phyloP scores from a whole-genome alignment of 1,140 invertebrate species.

The Coenobita brevimanus region DNA sequence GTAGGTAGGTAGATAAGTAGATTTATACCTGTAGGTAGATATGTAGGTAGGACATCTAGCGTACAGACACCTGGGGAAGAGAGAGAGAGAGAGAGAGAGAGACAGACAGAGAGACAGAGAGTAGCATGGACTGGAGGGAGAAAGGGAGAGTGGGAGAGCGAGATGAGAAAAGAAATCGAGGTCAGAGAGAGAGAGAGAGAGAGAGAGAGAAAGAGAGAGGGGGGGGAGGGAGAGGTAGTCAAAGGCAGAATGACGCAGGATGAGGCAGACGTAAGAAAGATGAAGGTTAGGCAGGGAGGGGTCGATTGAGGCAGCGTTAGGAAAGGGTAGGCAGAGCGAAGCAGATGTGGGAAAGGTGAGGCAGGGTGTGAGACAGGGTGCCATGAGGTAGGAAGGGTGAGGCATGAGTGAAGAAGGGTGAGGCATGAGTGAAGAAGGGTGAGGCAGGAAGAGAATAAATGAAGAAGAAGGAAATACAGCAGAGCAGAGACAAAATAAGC shows the following conservation, averaged over 20 bases:
- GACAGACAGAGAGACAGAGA: background rate
- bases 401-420: too few species aligned
- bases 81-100: background rate
- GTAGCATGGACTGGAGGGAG: background rate
- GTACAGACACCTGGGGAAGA: background rate
- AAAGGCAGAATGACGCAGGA: background rate
- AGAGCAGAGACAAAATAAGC: background rate
- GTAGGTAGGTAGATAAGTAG: too few species aligned
- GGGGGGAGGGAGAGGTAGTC: background rate
- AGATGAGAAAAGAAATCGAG: too few species aligned
- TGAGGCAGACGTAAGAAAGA: background rate
- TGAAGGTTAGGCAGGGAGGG: background rate
- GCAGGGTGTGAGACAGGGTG: background rate
- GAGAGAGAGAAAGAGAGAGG: conserved; percentile 1
- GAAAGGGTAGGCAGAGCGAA: too few species aligned
- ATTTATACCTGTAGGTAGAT: too few species aligned
- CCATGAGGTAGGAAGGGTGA: background rate
- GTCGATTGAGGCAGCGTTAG: background rate
- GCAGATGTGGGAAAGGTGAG: too few species aligned
- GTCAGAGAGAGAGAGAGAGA: too few species aligned
- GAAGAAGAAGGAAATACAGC: background rate
- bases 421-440: background rate
- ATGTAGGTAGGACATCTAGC: too few species aligned
- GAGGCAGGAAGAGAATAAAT: background rate
- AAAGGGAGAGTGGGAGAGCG: background rate